Evolutionary conservation across 2,797 vertebrate genomes (phyloP).

Genomic region (Malurus leucopterus): DNA sequence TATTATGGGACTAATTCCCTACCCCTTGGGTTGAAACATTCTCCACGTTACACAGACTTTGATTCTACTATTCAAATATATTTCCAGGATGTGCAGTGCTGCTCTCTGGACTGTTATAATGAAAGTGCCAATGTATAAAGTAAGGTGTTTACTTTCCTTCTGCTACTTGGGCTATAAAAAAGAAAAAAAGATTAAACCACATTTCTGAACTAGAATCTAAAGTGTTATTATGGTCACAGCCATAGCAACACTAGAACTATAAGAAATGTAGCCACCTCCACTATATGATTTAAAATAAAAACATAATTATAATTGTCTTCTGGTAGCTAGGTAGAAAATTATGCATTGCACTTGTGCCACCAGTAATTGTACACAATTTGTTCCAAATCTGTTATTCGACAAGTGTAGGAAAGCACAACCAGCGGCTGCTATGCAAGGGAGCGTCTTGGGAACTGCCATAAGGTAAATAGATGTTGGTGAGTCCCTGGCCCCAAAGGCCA

Average conservation of each 20-base stretch:
- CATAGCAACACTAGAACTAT: neutral
- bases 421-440: constrained; percentile 4
- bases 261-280: neutral
- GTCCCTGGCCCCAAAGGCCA: neutral
- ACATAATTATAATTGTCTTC: constrained; percentile 10
- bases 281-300: constrained; percentile 23
- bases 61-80: neutral
- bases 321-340: constrained; percentile 45
- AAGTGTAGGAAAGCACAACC: neutral
- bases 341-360: neutral
- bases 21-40: neutral
- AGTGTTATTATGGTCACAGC: constrained; percentile 29
- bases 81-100: neutral
- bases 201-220: constrained; percentile 12
- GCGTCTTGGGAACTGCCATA: constrained; percentile 36
- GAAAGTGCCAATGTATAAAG: neutral
- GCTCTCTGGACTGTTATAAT: neutral
- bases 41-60: neutral
- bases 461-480: constrained; percentile 30
- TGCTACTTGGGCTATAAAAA: neutral
- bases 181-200: neutral
- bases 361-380: constrained; percentile 61
- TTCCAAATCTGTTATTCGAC: constrained; percentile 58
- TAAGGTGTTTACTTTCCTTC: neutral
- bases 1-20: neutral